Conservation (phyloP, 2,113 vertebrate genomes). For the Romanogobio albipinnatus region DNA sequence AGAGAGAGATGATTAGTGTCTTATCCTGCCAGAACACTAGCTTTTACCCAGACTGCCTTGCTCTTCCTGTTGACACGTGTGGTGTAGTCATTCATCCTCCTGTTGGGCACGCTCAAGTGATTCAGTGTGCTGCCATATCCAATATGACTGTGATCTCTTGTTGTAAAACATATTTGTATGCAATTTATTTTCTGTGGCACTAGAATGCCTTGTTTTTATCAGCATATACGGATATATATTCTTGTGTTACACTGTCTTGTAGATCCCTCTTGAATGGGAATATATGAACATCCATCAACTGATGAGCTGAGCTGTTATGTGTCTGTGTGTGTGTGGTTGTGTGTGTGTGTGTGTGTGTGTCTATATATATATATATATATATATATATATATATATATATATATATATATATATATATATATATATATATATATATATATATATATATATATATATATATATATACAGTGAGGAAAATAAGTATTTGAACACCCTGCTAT, state of each 20-base stretch:
- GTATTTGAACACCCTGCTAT: too few relatives aligned
- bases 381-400: too few relatives aligned
- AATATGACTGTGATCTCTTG: constrained; percentile 14
- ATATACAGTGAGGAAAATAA: too few relatives aligned
- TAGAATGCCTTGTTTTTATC: neutral
- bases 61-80: constrained; percentile 13
- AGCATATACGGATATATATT: neutral
- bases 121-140: neutral
- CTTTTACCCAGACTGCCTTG: constrained; percentile 34
- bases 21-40: constrained; percentile 27
- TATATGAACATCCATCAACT: neutral
- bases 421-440: too few relatives aligned
- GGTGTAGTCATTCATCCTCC: constrained; percentile 24
- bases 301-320: neutral
- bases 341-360: too few relatives aligned
- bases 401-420: too few relatives aligned
- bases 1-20: constrained; percentile 25
- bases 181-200: neutral
- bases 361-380: too few relatives aligned
- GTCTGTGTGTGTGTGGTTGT: too few relatives aligned
- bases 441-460: too few relatives aligned
- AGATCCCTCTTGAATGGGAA: neutral
- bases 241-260: too few relatives aligned
- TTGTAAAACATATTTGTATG: constrained; percentile 9
- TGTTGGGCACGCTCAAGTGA: neutral